phyloP scores from a whole-genome alignment of 2,113 vertebrate genomes.

The Cinclus mexicanus region DNA sequence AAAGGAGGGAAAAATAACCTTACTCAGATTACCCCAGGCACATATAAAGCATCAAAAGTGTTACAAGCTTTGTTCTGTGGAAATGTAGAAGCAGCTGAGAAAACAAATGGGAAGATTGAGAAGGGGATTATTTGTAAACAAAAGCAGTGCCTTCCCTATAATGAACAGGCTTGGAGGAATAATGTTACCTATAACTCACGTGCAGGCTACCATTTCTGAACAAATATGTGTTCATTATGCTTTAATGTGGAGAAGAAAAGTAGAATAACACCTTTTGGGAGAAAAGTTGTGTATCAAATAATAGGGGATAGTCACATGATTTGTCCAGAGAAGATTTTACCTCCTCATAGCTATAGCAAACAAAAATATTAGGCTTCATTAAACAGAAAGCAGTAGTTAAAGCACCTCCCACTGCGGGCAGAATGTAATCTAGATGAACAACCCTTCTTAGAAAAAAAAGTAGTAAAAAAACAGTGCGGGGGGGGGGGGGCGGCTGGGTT shows the following conservation, averaged over 20 bases:
- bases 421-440: not conserved
- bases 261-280: not conserved
- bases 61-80: not conserved
- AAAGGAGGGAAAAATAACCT: not conserved
- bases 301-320: not conserved
- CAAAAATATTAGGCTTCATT: not conserved
- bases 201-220: not conserved
- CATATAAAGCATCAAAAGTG: not conserved
- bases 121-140: not conserved
- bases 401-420: not conserved
- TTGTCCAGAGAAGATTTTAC: not conserved
- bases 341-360: not conserved
- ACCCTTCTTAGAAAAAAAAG: accelerated
- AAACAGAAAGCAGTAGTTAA: not conserved
- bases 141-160: not conserved
- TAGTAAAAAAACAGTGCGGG: too few relatives aligned
- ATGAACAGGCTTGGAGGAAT: not conserved
- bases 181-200: not conserved
- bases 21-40: not conserved
- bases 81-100: not conserved
- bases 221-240: accelerated
- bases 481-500: not conserved
- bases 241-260: not conserved
- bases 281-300: not conserved
- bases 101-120: not conserved